A percentile compares a stretch with the other conserved stretches of the same genome.
Conservation (phyloP, 2,113 vertebrate species). For the Alaudala cheleensis region DNA sequence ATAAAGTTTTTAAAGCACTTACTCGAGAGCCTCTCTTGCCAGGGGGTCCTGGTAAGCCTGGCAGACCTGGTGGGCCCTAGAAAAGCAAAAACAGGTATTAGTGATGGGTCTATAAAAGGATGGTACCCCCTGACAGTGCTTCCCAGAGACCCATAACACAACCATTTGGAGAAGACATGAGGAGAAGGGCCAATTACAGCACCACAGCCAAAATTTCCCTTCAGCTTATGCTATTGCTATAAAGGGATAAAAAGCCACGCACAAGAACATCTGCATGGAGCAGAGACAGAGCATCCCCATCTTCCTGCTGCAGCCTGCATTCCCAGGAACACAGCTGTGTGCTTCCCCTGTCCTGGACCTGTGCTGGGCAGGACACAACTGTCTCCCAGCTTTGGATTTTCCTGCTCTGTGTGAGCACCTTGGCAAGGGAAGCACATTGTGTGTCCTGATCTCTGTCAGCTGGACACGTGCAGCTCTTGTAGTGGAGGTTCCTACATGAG, state of each 20-base stretch:
- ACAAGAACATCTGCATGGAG: background rate
- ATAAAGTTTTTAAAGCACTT: conserved; percentile 62
- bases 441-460: background rate
- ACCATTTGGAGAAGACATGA: background rate
- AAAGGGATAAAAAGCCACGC: background rate
- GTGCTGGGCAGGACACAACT: background rate
- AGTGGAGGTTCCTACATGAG: background rate
- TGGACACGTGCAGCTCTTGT: background rate
- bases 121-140: background rate
- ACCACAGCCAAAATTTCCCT: background rate
- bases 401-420: background rate
- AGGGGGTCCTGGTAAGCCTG: conserved; percentile 86
- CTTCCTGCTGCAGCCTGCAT: background rate
- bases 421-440: background rate
- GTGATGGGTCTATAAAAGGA: background rate
- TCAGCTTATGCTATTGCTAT: background rate
- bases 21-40: conserved; percentile 92
- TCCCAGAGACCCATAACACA: background rate
- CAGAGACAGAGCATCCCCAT: background rate
- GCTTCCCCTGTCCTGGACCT: background rate
- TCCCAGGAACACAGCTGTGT: background rate
- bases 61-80: conserved; percentile 88
- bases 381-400: background rate
- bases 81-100: conserved; percentile 21
- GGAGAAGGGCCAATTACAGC: background rate